These are phyloP conservation scores for Erannis defoliaria DNA, from an alignment of 2,888 invertebrate species.

Conservation along the genomic window DNA sequence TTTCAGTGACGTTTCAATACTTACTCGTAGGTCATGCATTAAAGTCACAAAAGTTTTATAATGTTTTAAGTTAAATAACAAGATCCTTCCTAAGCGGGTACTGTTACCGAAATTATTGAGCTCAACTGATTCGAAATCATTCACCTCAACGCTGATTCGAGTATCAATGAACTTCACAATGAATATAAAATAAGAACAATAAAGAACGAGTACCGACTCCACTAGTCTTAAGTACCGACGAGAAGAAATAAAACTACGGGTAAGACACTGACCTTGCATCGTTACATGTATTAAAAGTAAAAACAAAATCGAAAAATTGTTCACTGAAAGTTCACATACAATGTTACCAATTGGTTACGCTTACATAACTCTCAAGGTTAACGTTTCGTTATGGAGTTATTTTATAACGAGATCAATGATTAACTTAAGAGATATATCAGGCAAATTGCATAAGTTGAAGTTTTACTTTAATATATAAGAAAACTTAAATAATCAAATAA, in stretches of 20 bases:
- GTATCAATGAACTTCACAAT: slow-evolving; percentile 1
- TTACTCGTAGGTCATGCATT: too few relatives aligned
- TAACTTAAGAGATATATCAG: slow-evolving; percentile 4
- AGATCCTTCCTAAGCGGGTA: too few relatives aligned
- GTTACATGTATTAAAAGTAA: slow-evolving; percentile 27
- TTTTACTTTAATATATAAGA: too few relatives aligned
- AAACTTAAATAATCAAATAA: too few relatives aligned
- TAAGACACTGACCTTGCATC: slow-evolving; percentile 35
- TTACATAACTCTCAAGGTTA: slow-evolving; percentile 26
- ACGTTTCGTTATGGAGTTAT: slow-evolving; percentile 5
- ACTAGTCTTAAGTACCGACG: neutral
- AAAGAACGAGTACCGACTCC: neutral
- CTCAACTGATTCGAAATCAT: too few relatives aligned
- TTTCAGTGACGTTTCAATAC: too few relatives aligned
- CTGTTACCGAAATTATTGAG: too few relatives aligned
- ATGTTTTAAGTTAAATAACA: too few relatives aligned
- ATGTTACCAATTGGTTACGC: slow-evolving; percentile 10
- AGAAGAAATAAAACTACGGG: slow-evolving; percentile 8
- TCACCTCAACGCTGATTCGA: too few relatives aligned
- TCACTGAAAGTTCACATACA: slow-evolving; percentile 11
- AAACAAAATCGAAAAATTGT: slow-evolving; percentile 20
- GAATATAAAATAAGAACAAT: neutral
- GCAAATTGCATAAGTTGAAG: too few relatives aligned
- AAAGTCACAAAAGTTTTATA: too few relatives aligned
- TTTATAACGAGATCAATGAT: slow-evolving; percentile 12